Conservation (phyloP, 2,113 vertebrate species). For the Butorides virescens region DNA sequence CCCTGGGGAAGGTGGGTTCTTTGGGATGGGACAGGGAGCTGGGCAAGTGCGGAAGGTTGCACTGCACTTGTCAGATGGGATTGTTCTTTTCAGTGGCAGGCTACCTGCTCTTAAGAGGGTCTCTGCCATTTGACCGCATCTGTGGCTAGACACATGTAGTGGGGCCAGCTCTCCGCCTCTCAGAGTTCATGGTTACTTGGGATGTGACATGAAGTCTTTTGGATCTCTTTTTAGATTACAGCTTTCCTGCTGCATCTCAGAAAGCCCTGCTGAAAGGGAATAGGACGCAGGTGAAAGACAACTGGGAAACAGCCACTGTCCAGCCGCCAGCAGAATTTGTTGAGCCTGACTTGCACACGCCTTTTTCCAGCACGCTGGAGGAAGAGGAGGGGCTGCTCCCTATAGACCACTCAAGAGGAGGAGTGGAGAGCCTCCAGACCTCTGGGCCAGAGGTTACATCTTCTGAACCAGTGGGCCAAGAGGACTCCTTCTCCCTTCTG, state of each 20-base stretch:
- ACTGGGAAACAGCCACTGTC: slow-evolving; percentile 36
- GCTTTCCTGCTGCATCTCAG: slow-evolving; percentile 71
- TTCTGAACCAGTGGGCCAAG: slow-evolving; percentile 11
- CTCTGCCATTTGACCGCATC: not conserved
- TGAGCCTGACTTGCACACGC: slow-evolving; percentile 55
- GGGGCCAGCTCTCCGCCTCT: not conserved
- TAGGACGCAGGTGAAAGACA: slow-evolving; percentile 33
- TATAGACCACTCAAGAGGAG: slow-evolving; percentile 65
- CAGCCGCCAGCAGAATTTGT: slow-evolving; percentile 42
- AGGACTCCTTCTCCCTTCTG: slow-evolving; percentile 26
- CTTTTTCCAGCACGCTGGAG: slow-evolving; percentile 57
- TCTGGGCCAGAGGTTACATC: not conserved
- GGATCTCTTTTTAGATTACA: slow-evolving; percentile 71
- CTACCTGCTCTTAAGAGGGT: not conserved
- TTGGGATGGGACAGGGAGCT: not conserved
- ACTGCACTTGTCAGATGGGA: not conserved
- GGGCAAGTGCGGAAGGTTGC: not conserved
- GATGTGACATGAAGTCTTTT: not conserved
- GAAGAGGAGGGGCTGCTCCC: slow-evolving; percentile 76
- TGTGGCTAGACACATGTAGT: not conserved
- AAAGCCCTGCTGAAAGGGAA: slow-evolving; percentile 56
- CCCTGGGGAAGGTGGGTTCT: not conserved
- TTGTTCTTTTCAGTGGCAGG: not conserved
- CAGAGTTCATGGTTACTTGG: not conserved
- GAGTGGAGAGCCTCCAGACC: slow-evolving; percentile 11